Base-by-base conservation (phyloP, 1,140 invertebrate species). In the Carcinoscorpius rotundicauda region DNA sequence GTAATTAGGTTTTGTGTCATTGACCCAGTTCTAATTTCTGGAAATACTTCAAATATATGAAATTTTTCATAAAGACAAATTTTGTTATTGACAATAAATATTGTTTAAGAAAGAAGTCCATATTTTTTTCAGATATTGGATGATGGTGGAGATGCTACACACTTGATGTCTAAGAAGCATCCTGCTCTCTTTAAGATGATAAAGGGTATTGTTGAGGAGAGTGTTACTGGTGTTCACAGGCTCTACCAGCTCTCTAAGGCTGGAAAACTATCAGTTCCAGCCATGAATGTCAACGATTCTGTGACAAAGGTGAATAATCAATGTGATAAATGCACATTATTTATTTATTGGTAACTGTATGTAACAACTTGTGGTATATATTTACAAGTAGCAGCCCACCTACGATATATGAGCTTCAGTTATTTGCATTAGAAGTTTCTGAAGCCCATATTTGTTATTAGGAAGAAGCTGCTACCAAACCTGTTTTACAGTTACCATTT, bases 281-380 rank as follows among this genome's bases (percentile, higher is more conserved):
- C 96, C 3, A 98, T 98, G 92, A 98, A 98, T 80, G 93, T 98
- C 52, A 98, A 98, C 75, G 95, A 98, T 79, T 96, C 92, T 49
- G 94, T 98, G 5, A 98, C 93, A 0, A 98, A 98, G 74, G 78
- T 72, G 62, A 51, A 63, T 10, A 51, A 4, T 29, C 29, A 29
- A 29, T 29, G 29, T 29, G 29, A 29, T 29, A 29, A 29, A 29
- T 29, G 29, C 29, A 29, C 29, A 29, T 29, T 29, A n/a, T n/a
- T n/a, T n/a, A n/a, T n/a, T n/a, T n/a, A 29, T 29, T 29, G 29
- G 29, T 29, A 29, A 29, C 29, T 29, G 29, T 29, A 29, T 29
- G 2, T 29, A 29, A 29, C 29, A 29, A 29, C 29, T 1, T 29
- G 29, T 29, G 29, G 29, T 29, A 29, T 29, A 29, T 29, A 29